Percentiles rank a stretch among this genome's conserved stretches.
Evolutionary conservation across 2,888 invertebrate genomes (phyloP).

Genomic region (Himalopsyche anomala): DNA sequence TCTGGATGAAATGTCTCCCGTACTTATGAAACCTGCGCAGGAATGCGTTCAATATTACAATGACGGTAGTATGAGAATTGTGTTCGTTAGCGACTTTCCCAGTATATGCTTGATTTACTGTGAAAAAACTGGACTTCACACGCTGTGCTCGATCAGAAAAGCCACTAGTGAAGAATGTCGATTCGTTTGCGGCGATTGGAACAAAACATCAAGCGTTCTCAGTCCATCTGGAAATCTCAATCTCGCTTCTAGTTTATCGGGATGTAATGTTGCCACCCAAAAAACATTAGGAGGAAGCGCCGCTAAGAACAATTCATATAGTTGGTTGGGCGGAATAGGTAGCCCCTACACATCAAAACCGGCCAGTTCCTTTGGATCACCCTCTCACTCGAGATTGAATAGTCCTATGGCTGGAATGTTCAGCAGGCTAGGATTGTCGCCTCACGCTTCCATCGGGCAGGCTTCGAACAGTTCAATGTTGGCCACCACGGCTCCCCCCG

Average conservation of each 20-base stretch:
- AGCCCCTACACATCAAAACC: slow-evolving; percentile 74
- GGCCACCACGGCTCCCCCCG: slow-evolving; percentile 74
- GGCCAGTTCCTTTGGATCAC: slow-evolving; percentile 69
- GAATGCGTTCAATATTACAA: slow-evolving; percentile 79
- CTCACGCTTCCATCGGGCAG: slow-evolving; percentile 74
- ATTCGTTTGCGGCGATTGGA: slow-evolving; percentile 77
- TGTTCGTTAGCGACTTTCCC: slow-evolving; percentile 86
- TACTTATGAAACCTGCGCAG: slow-evolving; percentile 81
- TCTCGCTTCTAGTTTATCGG: slow-evolving; percentile 69
- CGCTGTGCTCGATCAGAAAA: slow-evolving; percentile 88
- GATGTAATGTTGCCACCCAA: slow-evolving; percentile 51
- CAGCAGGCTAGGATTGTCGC: slow-evolving; percentile 74
- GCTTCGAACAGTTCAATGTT: slow-evolving; percentile 74
- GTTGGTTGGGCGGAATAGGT: slow-evolving; percentile 70
- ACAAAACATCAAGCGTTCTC: slow-evolving; percentile 72
- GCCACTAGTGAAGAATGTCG: slow-evolving; percentile 85
- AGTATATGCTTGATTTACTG: slow-evolving; percentile 91
- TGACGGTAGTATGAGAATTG: slow-evolving; percentile 82
- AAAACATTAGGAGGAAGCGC: slow-evolving; percentile 46
- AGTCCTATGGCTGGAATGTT: slow-evolving; percentile 75
- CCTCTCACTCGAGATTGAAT: slow-evolving; percentile 71
- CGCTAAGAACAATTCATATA: slow-evolving; percentile 68
- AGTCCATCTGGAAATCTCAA: slow-evolving; percentile 73
- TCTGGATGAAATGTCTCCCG: slow-evolving; percentile 92
- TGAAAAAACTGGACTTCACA: slow-evolving; percentile 85